Conservation (phyloP, 2,113 vertebrate genomes). For the Eleginops maclovinus region DNA sequence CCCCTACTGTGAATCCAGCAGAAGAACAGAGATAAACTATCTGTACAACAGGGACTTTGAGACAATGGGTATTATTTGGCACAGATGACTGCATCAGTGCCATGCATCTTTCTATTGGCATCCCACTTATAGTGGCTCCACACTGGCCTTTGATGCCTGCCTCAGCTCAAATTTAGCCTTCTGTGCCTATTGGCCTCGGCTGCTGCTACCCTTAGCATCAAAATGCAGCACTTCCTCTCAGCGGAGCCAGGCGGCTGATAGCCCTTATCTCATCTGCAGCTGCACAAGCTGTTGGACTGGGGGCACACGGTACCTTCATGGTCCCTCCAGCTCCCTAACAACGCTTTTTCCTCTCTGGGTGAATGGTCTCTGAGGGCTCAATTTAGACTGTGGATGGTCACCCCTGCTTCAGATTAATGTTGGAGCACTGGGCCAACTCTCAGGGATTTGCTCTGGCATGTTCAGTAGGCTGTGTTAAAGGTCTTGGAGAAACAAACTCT, state of each 20-base stretch:
- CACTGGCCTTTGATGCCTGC: constrained; percentile 59
- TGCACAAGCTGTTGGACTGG: constrained; percentile 70
- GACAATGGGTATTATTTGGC: constrained; percentile 50
- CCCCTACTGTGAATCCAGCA: constrained; percentile 33
- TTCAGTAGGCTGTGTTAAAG: constrained; percentile 81
- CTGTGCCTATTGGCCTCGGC: constrained; percentile 33
- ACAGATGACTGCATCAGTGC: constrained; percentile 54
- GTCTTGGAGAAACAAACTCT: constrained; percentile 78
- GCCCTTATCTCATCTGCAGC: constrained; percentile 81
- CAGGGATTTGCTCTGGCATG: constrained; percentile 79
- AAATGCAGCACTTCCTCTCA: constrained; percentile 71
- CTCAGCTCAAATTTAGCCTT: constrained; percentile 60
- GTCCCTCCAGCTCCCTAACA: constrained; percentile 76
- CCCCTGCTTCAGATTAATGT: constrained; percentile 79
- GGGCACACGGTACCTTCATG: constrained; percentile 57
- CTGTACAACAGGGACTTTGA: constrained; percentile 41
- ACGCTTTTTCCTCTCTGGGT: constrained; percentile 75
- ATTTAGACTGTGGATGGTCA: constrained; percentile 83
- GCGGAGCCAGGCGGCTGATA: constrained; percentile 73
- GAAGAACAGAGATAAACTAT: constrained; percentile 58
- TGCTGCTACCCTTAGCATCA: constrained; percentile 54
- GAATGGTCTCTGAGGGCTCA: constrained; percentile 84
- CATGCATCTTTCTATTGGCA: constrained; percentile 68
- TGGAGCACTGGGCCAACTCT: constrained; percentile 73
- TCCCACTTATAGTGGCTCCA: constrained; percentile 55